A percentile compares a stretch with the other conserved stretches of the same genome.
Evolutionary conservation across 2,888 invertebrate species (phyloP).

Genomic region (Bursaphelenchus okinawaensis): DNA sequence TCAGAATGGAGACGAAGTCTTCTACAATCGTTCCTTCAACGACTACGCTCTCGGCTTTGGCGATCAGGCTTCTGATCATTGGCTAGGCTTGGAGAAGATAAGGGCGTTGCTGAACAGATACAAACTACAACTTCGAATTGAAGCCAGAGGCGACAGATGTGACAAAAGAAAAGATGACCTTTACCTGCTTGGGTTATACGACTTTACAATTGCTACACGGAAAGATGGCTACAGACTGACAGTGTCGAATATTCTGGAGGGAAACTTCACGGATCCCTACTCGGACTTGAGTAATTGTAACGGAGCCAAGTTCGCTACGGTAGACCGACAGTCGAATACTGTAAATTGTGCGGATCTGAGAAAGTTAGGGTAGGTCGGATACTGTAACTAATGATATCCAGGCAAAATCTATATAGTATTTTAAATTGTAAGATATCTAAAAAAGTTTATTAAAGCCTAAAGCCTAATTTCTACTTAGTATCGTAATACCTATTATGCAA

Average conservation of each 20-base stretch:
- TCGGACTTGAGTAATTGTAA: neutral
- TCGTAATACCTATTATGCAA: too few species aligned
- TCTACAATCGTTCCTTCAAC: constrained; percentile 10
- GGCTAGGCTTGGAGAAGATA: constrained; percentile 35
- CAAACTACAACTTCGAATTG: neutral
- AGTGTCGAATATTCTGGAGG: neutral
- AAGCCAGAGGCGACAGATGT: neutral
- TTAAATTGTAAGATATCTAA: too few species aligned
- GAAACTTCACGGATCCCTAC: neutral
- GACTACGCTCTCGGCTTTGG: constrained; percentile 40
- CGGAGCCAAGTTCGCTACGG: neutral
- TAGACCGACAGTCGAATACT: neutral
- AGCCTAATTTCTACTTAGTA: too few species aligned
- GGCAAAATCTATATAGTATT: too few species aligned
- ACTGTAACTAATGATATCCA: too few species aligned
- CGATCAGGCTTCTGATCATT: constrained; percentile 24
- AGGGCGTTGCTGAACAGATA: neutral
- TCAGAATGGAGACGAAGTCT: neutral
- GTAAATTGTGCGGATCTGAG: neutral
- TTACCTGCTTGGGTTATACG: neutral
- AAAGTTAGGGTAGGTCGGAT: neutral
- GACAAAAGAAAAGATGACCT: neutral
- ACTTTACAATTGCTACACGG: neutral
- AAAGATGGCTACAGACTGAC: neutral
- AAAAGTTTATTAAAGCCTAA: too few species aligned